Conservation (phyloP, 1,140 invertebrate genomes). For the Apis mellifera region DNA sequence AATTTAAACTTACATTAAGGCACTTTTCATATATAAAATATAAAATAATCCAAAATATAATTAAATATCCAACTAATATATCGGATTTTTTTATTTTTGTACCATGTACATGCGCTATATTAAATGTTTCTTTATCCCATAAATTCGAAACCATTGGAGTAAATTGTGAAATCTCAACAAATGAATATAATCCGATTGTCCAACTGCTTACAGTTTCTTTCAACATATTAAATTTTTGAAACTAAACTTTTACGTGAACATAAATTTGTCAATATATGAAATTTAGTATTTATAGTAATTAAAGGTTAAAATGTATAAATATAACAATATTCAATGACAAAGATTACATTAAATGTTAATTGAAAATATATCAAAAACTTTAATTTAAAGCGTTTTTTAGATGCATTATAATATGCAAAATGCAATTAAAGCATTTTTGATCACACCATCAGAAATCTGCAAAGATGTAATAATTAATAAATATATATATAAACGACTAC, state of each 20-base stretch:
- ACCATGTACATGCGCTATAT: constrained; percentile 12
- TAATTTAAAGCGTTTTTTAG: background rate
- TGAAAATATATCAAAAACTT: background rate
- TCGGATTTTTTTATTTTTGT: constrained; percentile 46
- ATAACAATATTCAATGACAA: background rate
- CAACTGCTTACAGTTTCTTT: constrained; percentile 49
- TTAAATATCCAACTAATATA: constrained; percentile 55
- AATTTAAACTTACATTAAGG: constrained; percentile 65
- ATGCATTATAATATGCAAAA: background rate
- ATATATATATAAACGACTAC: no score
- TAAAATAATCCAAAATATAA: constrained; percentile 61
- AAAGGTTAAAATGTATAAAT: background rate
- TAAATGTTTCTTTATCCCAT: constrained; percentile 42
- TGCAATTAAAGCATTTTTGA: background rate
- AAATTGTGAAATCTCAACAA: constrained; percentile 55
- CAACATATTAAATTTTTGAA: constrained; percentile 24
- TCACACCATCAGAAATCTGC: background rate
- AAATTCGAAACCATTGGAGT: constrained; percentile 41
- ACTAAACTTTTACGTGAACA: background rate
- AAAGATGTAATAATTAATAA: background rate
- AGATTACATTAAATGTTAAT: background rate
- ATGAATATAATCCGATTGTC: constrained; percentile 42
- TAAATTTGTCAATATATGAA: background rate
- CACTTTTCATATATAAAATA: constrained; percentile 67
- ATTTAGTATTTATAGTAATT: background rate